These are phyloP conservation scores for Beaufortia kweichowensis DNA, from an alignment of 2,113 vertebrate species.

Conservation along the genomic window DNA sequence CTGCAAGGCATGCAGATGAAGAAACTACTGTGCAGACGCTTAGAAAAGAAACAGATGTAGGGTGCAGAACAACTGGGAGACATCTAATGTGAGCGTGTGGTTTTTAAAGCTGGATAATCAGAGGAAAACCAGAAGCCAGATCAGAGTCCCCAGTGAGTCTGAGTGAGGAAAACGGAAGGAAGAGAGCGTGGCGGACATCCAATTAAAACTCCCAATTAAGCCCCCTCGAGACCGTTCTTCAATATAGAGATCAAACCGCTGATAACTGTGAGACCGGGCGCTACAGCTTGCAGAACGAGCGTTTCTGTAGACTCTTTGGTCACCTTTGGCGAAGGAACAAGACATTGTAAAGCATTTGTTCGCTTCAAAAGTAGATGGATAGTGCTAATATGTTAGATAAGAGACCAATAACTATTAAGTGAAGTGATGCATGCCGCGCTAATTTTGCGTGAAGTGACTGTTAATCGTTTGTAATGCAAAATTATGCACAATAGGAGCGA, in stretches of 20 bases:
- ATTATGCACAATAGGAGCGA: neutral
- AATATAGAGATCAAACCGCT: conserved; percentile 33
- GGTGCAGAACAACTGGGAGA: conserved; percentile 24
- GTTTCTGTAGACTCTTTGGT: neutral
- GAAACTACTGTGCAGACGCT: conserved; percentile 25
- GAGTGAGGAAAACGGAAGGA: conserved; percentile 28
- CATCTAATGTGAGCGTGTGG: conserved; percentile 1
- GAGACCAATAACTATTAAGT: conserved; percentile 40
- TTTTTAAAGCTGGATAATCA: conserved; percentile 37
- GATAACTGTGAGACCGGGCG: neutral
- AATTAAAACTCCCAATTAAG: conserved; percentile 45
- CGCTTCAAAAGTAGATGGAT: conserved; percentile 14
- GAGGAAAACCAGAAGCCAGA: conserved; percentile 30
- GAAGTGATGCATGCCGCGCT: conserved; percentile 42
- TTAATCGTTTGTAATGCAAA: conserved; percentile 38
- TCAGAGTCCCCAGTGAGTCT: conserved; percentile 30
- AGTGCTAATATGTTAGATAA: conserved; percentile 30
- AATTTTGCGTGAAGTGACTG: conserved; percentile 48
- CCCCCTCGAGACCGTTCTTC: conserved; percentile 17
- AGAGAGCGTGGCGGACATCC: conserved; percentile 33
- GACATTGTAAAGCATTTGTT: neutral
- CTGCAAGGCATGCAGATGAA: conserved; percentile 4
- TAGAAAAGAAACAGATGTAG: conserved; percentile 39
- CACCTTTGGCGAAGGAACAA: neutral
- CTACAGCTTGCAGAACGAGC: neutral